A percentile compares a stretch with the other conserved stretches of the same genome.
phyloP scores from a whole-genome alignment of 2,888 invertebrate species.

The Catonia carolina region DNA sequence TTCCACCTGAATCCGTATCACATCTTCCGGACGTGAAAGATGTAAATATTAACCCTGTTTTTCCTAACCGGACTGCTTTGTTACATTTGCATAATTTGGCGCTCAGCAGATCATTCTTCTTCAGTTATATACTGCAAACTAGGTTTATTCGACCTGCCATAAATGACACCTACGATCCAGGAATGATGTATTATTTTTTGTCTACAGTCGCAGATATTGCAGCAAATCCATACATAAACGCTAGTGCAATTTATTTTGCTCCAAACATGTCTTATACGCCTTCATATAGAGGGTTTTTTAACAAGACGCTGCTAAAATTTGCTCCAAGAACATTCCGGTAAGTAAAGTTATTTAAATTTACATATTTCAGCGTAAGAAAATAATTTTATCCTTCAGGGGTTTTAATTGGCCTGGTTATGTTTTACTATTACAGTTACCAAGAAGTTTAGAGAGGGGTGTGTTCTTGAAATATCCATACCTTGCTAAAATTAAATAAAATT shows the following conservation, averaged over 20 bases:
- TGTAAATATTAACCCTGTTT: conserved; percentile 87
- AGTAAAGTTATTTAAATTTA: too few relatives aligned
- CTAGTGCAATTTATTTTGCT: conserved; percentile 88
- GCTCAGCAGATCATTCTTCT: conserved; percentile 90
- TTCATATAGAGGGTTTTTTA: conserved; percentile 91
- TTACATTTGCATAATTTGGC: conserved; percentile 95
- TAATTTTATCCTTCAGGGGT: background rate
- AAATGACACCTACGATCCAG: conserved; percentile 91
- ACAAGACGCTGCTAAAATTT: conserved; percentile 89
- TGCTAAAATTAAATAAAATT: too few relatives aligned
- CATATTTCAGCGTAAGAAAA: background rate
- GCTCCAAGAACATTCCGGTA: conserved; percentile 80
- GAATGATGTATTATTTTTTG: conserved; percentile 95
- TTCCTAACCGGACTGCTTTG: conserved; percentile 88
- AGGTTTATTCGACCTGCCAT: conserved; percentile 83
- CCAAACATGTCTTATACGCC: conserved; percentile 92
- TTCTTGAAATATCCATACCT: too few relatives aligned
- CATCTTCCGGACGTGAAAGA: conserved; percentile 91
- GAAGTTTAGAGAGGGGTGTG: too few relatives aligned
- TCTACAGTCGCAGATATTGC: conserved; percentile 94
- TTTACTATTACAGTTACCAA: background rate
- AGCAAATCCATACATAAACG: conserved; percentile 83
- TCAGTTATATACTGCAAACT: conserved; percentile 89
- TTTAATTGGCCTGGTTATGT: background rate
- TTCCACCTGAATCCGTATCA: conserved; percentile 78